Percentiles rank a stretch among this genome's conserved stretches.
Evolutionary conservation across 2,797 vertebrate genomes (phyloP).

Genomic region (Toxotes lorentzi): DNA sequence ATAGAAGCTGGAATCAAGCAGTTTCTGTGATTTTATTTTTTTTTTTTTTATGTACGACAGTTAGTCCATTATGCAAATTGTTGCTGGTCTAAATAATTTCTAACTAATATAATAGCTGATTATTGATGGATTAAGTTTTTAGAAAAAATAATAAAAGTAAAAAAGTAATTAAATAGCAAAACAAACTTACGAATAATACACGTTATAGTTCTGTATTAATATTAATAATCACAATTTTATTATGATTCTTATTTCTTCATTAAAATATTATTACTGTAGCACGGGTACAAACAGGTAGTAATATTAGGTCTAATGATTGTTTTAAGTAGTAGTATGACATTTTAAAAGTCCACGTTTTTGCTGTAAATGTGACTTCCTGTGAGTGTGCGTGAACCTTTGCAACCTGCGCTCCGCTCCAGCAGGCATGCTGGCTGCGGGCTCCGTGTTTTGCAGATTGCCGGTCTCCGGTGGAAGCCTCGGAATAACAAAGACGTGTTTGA

Average conservation of each 20-base stretch:
- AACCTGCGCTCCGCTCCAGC: conserved; percentile 47
- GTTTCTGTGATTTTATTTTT: too few species aligned
- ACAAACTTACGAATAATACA: background rate
- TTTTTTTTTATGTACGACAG: too few species aligned
- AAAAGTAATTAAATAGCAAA: too few species aligned
- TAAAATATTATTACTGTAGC: background rate
- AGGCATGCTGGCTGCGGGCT: conserved; percentile 62
- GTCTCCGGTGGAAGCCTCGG: conserved; percentile 92
- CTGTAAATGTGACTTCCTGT: too few species aligned
- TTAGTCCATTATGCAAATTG: too few species aligned
- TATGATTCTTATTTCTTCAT: background rate
- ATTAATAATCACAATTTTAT: too few species aligned
- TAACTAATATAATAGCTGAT: background rate
- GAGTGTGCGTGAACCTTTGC: background rate
- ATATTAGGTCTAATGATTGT: background rate
- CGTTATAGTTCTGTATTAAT: background rate
- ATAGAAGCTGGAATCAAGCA: too few species aligned
- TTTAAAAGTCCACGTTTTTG: background rate
- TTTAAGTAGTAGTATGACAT: background rate
- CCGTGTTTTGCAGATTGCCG: conserved; percentile 90
- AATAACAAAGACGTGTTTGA: conserved; percentile 99
- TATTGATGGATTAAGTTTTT: background rate
- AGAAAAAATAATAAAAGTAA: background rate
- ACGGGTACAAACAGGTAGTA: background rate
- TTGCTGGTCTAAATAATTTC: background rate